Evolutionary conservation across 2,113 vertebrate genomes (phyloP).

Genomic region (Xiphophorus maculatus): DNA sequence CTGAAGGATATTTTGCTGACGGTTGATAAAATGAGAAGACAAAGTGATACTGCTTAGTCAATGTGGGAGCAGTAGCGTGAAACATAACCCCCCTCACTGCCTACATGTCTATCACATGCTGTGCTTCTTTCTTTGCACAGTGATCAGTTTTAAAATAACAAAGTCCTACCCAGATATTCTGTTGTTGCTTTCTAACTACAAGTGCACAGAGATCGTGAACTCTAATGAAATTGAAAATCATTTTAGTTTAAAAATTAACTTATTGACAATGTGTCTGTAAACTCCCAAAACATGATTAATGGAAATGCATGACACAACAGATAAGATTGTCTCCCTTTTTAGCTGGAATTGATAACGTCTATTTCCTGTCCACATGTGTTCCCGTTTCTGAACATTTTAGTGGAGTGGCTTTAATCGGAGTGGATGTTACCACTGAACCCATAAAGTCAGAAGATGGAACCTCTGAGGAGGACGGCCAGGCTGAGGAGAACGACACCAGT

Average conservation of each 20-base stretch:
- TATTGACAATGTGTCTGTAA: not conserved
- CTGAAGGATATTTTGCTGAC: not conserved
- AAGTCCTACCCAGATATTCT: not conserved
- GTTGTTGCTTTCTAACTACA: not conserved
- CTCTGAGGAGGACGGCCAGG: conserved; percentile 41
- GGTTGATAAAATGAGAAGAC: not conserved
- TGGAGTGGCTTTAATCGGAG: conserved; percentile 46
- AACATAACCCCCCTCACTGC: conserved; percentile 14
- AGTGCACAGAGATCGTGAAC: not conserved
- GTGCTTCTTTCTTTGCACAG: not conserved
- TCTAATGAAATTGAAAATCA: not conserved
- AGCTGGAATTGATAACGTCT: conserved; percentile 4
- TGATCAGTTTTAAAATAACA: conserved; percentile 18
- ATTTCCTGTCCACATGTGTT: conserved; percentile 4
- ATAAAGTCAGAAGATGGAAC: conserved; percentile 36
- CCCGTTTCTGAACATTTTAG: conserved; percentile 48
- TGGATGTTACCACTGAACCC: conserved; percentile 47
- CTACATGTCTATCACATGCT: conserved; percentile 23
- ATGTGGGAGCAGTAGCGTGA: not conserved
- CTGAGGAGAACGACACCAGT: conserved; percentile 28
- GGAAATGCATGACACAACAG: not conserved
- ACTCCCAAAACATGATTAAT: not conserved
- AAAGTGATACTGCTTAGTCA: conserved; percentile 42
- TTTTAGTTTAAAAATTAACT: not conserved
- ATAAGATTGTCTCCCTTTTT: not conserved